Evolutionary conservation across 2,113 vertebrate species (phyloP).

Genomic region (Pristiophorus japonicus): DNA sequence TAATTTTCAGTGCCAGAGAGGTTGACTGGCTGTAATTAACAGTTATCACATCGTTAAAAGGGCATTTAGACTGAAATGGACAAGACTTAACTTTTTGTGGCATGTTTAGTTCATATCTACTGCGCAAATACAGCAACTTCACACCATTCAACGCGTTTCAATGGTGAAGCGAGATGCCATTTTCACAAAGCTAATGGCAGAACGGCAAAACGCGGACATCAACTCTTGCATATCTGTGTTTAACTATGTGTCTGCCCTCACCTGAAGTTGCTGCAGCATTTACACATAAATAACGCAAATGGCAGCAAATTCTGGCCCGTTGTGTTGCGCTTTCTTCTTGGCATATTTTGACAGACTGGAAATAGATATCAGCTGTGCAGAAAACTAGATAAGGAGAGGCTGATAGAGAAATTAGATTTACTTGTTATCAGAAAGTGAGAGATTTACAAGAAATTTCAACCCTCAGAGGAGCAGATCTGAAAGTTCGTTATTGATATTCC

Average conservation of each 20-base stretch:
- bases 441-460: not conserved
- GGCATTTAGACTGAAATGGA: not conserved
- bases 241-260: not conserved
- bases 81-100: not conserved
- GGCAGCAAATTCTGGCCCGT: not conserved
- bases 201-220: not conserved
- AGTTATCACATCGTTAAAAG: not conserved
- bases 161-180: too few species aligned
- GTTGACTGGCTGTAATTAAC: not conserved
- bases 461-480: not conserved
- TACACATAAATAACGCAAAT: not conserved
- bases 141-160: not conserved
- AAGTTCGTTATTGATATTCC: not conserved
- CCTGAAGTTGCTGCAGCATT: not conserved
- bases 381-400: not conserved
- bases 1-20: not conserved
- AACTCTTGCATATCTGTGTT: not conserved
- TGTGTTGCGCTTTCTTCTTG: not conserved
- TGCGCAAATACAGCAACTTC: not conserved
- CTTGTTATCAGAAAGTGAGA: not conserved
- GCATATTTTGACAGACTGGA: not conserved
- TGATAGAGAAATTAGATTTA: not conserved
- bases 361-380: too few species aligned
- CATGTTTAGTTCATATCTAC: not conserved
- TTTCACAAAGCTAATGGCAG: too few species aligned